Evolutionary conservation across 1,140 invertebrate species (phyloP).

Genomic region (Drosophila ambigua): DNA sequence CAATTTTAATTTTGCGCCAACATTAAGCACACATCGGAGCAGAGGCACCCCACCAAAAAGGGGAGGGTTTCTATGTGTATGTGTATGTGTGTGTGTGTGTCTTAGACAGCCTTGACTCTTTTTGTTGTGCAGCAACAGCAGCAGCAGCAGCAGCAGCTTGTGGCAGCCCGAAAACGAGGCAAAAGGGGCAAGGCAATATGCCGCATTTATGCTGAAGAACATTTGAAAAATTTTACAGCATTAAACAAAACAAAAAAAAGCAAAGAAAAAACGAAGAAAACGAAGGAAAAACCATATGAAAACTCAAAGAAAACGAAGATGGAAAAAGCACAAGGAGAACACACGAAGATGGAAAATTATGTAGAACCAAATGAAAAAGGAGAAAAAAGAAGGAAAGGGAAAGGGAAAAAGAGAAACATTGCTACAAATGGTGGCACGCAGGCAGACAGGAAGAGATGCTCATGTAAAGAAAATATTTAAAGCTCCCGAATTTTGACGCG

Average conservation of each 20-base stretch:
- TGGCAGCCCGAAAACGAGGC: background rate
- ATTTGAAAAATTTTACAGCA: conserved; percentile 46
- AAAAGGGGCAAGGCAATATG: conserved; percentile 35
- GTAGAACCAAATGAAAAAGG: background rate
- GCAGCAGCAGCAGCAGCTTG: conserved; percentile 16
- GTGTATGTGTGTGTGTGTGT: conserved; percentile 8
- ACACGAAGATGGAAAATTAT: conserved; percentile 34
- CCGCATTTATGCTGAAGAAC: conserved; percentile 42
- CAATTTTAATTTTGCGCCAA: conserved; percentile 63
- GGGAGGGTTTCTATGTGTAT: background rate
- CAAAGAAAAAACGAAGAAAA: background rate
- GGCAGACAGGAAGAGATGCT: conserved; percentile 13
- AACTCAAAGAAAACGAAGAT: conserved; percentile 7
- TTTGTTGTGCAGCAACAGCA: conserved; percentile 31
- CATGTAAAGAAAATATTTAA: conserved; percentile 51
- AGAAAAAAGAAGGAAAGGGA: conserved; percentile 2
- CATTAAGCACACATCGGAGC: conserved; percentile 47
- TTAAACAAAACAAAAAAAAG: conserved; percentile 1
- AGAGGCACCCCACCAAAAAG: background rate
- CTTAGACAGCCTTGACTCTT: conserved; percentile 52
- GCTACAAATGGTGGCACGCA: background rate
- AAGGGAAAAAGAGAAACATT: background rate
- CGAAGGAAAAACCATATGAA: background rate
- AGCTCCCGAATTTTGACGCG: conserved; percentile 47
- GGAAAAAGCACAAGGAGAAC: background rate